phyloP scores from a whole-genome alignment of 2,888 invertebrate genomes.

The Zele albiditarsus region DNA sequence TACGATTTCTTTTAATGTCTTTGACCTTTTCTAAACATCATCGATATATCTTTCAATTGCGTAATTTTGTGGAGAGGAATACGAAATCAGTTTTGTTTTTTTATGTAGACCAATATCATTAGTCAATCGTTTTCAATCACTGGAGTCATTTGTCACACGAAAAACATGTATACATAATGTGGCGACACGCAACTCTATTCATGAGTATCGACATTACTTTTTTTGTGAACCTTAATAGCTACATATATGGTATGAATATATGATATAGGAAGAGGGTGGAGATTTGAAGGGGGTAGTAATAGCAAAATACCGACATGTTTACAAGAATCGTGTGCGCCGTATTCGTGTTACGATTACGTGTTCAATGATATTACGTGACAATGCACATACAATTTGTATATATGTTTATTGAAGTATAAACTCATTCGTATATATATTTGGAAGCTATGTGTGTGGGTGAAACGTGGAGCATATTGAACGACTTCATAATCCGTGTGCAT shows the following conservation, averaged over 20 bases:
- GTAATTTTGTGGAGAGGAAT: not conserved
- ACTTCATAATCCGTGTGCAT: not conserved
- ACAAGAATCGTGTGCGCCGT: not conserved
- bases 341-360: not conserved
- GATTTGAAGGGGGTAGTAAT: not conserved
- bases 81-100: not conserved
- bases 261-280: not conserved
- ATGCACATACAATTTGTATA: not conserved
- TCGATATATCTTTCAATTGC: not conserved
- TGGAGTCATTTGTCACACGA: not conserved
- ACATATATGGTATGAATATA: not conserved
- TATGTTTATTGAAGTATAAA: not conserved
- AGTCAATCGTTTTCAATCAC: not conserved
- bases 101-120: not conserved
- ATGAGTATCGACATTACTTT: not conserved
- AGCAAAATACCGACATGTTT: conserved; percentile 13
- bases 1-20: not conserved
- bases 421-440: not conserved
- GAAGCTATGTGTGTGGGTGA: no score
- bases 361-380: conserved; percentile 5
- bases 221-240: not conserved
- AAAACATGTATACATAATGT: not conserved
- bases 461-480: not conserved
- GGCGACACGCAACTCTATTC: not conserved
- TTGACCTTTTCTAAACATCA: not conserved